Conservation (phyloP, 2,113 vertebrate genomes). For the Tragelaphus strepsiceros region DNA sequence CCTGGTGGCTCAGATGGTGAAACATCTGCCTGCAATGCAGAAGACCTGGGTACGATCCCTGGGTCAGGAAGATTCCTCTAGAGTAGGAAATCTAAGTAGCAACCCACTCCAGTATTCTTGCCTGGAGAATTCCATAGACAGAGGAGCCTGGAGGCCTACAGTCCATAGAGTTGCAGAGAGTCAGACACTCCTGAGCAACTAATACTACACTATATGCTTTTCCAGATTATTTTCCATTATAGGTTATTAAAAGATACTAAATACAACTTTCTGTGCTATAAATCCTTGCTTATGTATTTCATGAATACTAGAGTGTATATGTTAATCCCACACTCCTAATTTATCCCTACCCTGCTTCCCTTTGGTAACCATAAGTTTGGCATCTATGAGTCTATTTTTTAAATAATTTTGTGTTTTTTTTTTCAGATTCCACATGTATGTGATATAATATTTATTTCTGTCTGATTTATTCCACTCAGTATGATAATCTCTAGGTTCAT, state of each 20-base stretch:
- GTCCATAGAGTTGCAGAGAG: background rate
- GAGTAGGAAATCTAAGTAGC: background rate
- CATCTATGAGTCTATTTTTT: background rate
- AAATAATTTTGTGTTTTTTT: background rate
- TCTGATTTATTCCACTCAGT: background rate
- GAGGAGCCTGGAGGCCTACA: background rate
- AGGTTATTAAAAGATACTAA: background rate
- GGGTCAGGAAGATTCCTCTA: background rate
- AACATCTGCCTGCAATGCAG: background rate
- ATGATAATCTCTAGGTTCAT: background rate
- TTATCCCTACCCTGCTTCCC: background rate
- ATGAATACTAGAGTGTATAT: background rate
- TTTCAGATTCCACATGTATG: background rate
- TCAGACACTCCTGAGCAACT: background rate
- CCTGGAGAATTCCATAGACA: background rate
- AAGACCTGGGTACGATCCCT: background rate
- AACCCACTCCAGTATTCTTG: background rate
- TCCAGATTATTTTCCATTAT: background rate
- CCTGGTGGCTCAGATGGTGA: background rate
- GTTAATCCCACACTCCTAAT: background rate
- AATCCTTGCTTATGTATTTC: background rate
- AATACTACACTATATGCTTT: background rate
- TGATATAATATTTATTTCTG: background rate
- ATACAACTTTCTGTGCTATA: background rate
- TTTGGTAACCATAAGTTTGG: background rate